Base-by-base conservation (phyloP, 2,888 invertebrate genomes). In the Lymantria monacha region DNA sequence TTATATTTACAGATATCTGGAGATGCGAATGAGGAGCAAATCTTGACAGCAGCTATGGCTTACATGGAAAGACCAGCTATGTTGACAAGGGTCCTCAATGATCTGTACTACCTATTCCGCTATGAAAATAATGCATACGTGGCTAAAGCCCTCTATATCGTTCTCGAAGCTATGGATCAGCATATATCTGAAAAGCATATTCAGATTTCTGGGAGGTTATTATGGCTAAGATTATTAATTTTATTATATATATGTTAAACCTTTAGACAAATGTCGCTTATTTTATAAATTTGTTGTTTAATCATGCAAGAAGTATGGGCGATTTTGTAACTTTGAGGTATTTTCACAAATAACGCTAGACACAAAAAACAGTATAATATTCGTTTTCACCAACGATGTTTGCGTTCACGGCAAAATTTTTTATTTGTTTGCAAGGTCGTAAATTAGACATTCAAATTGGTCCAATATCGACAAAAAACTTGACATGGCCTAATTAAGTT, bases 21-120 rank as follows among this genome's bases (percentile, higher is more conserved):
- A 10, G 97, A 98, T 86, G 96, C 96, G 0, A 97, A 95, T 76
- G 97, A 98, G 79, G 94, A 95, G 59, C 98, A 99, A 86, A 96
- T 99, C 49, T 83, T 99, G 31, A 94, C 95, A 30, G 97, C 99
- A 13, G 96, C 96, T 11, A 84, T 93, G 43, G 95, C 95, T 11
- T 98, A 98, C 79, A 94, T 96, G 83, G 96, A 97, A 66, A 93
- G 98, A 65, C 95, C 96, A 0, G 95, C 95, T 44, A 93, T 98
- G 75, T 85, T 99, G 52, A 93, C 93, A 0, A 92, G 96, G 76
- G 97, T 98, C 15, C 93, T 99, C 33, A 98, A 97, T 79, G 98
- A 98, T 79, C 92, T 98, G 44, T 99, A 97, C 81, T 96, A 96
- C 79, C 86, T 97, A 49, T 96, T 97, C 77, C 94, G 97, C 48